These are phyloP conservation scores for Leptodactylus fuscus DNA, from an alignment of 2,113 vertebrate genomes.

Conservation along the genomic window DNA sequence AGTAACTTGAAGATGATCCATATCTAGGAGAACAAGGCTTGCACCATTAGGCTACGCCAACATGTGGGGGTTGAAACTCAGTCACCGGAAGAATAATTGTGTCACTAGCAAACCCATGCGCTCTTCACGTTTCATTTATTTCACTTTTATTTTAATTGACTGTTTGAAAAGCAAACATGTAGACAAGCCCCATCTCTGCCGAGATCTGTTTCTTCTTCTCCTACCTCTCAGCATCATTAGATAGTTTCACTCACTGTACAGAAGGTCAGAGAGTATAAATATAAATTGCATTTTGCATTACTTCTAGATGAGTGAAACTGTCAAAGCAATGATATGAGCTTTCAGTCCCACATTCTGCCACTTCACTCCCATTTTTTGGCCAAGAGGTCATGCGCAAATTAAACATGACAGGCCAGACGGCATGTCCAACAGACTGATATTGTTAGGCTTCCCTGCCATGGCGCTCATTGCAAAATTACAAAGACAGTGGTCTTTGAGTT, in stretches of 20 bases:
- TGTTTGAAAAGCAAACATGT: slow-evolving; percentile 78
- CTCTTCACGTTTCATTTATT: slow-evolving; percentile 77
- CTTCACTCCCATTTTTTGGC: slow-evolving; percentile 92
- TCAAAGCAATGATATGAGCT: slow-evolving; percentile 96
- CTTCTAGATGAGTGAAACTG: slow-evolving; percentile 99
- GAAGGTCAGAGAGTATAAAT: slow-evolving; percentile 95
- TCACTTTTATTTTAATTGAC: slow-evolving; percentile 79
- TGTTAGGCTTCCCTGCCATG: slow-evolving; percentile 81
- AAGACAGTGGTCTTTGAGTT: slow-evolving; percentile 70
- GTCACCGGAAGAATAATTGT: slow-evolving; percentile 77
- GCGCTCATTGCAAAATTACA: slow-evolving; percentile 81
- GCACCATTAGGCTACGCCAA: slow-evolving; percentile 71
- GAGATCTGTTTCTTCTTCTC: slow-evolving; percentile 77
- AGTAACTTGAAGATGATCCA: slow-evolving; percentile 72
- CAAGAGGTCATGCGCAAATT: slow-evolving; percentile 96
- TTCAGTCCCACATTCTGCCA: slow-evolving; percentile 95
- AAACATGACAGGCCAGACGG: slow-evolving; percentile 95
- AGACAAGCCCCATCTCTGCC: slow-evolving; percentile 81
- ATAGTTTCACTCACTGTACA: slow-evolving; percentile 82
- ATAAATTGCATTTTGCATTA: slow-evolving; percentile 99
- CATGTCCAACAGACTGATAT: slow-evolving; percentile 92
- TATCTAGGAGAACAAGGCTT: slow-evolving; percentile 73
- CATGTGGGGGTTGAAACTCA: slow-evolving; percentile 73
- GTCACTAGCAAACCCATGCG: slow-evolving; percentile 72
- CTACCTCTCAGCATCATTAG: slow-evolving; percentile 78